A percentile compares a stretch with the other conserved stretches of the same genome.
phyloP scores from a whole-genome alignment of 2,888 invertebrate genomes.

The Celastrina argiolus region DNA sequence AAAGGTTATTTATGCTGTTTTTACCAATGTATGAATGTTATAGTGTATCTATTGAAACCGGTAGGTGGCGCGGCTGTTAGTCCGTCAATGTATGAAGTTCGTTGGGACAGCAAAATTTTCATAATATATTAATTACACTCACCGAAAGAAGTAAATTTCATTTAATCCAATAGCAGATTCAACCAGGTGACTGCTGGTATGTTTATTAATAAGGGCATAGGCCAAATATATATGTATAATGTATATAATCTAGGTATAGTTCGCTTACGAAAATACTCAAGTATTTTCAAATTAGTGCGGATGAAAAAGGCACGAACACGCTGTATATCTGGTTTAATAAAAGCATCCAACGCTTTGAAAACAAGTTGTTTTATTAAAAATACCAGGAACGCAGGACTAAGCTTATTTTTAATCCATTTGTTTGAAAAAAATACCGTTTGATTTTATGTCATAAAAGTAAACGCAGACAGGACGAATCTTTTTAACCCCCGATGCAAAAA shows the following conservation, averaged over 20 bases:
- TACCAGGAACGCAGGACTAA: background rate
- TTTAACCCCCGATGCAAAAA: background rate
- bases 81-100: too few species aligned
- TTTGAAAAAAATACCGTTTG: background rate
- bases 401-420: background rate
- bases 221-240: too few species aligned
- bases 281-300: background rate
- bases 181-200: too few species aligned
- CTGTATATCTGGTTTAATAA: background rate
- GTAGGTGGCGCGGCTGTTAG: too few species aligned
- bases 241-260: background rate
- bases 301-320: background rate
- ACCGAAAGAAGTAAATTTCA: too few species aligned
- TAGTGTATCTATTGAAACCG: too few species aligned
- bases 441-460: background rate
- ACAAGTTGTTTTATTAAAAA: constrained; percentile 9
- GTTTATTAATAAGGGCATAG: too few species aligned
- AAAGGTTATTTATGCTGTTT: too few species aligned
- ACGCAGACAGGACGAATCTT: background rate
- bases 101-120: too few species aligned
- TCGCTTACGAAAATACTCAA: background rate
- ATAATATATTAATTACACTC: too few species aligned
- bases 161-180: too few species aligned
- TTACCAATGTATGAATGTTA: too few species aligned
- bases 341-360: constrained; percentile 1